Percentiles rank a stretch among this genome's conserved stretches.
Conservation (phyloP, 2,797 vertebrate genomes). For the Pangasius macronema region DNA sequence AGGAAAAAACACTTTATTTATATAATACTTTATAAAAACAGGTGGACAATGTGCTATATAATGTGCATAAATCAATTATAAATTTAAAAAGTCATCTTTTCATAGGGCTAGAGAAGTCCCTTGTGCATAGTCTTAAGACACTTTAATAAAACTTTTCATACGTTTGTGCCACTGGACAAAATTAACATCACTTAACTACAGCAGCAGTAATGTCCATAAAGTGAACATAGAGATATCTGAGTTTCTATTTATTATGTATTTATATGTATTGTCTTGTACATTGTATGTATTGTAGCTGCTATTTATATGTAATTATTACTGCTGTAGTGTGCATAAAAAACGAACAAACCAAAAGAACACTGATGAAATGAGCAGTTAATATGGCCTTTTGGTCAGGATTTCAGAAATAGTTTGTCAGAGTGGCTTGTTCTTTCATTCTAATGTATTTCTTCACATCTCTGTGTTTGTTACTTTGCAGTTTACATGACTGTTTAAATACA, state of each 20-base stretch:
- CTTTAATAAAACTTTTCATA: neutral
- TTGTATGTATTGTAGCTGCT: too few species aligned
- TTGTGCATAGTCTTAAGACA: neutral
- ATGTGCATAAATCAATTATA: neutral
- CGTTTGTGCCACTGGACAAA: neutral
- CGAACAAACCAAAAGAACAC: neutral
- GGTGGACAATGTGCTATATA: neutral
- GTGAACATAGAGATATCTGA: neutral
- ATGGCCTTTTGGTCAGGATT: neutral
- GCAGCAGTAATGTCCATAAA: neutral
- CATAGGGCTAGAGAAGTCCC: neutral
- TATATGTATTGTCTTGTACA: too few species aligned
- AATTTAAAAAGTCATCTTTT: neutral
- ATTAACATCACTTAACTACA: neutral
- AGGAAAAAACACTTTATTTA: neutral
- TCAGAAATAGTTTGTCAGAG: neutral
- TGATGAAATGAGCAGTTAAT: neutral
- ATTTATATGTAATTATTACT: neutral
- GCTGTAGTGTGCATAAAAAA: neutral
- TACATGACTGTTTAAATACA: neutral
- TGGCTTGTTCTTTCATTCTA: neutral
- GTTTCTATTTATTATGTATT: neutral
- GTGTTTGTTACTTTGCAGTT: neutral
- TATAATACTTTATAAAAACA: neutral
- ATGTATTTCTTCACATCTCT: neutral